Base-by-base conservation (phyloP, 2,888 invertebrate species). In the Mythimna pallens region DNA sequence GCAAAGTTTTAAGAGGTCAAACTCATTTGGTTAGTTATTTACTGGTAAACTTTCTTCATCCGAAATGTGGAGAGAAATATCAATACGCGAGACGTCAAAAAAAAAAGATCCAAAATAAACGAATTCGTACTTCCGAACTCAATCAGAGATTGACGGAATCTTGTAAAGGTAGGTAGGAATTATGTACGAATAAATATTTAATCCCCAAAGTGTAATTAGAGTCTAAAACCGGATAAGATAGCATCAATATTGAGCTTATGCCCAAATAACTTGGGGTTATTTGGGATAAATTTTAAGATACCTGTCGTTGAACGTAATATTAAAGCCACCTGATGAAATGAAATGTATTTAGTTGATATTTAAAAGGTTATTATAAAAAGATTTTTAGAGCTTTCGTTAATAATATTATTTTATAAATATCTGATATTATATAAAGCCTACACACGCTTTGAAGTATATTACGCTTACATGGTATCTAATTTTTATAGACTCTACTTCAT, bases 191-290 rank as follows among this genome's bases (percentile, higher is more conserved):
- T 40, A 34, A 52, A 20, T 71, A 52, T 61, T 78, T 64, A 40
- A 30, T 34, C n/a, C 4, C n/a, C 10, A 12, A 50, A 25, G 5
- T 25, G 17, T 57, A 68, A 34, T 62, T 73, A n/a, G 52, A 74
- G 22, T 65, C 43, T 68, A 65, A 68, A 61, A 57, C 34, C 58
- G 30, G 36, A 43, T 47, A 79, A 67, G 43, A 52, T 74, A 61
- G 20, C 40, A 63, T 57, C 22, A 22, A 67, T 36, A 36, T 68
- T 43, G 36, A 50, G 34, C 12, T 73, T 62, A 34, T 30, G 65
- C 47, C 47, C n/a, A 17, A 68, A 61, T 54, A 43, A 40, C 9
- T 59, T 57, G 20, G 14, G 43, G 58, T 71, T 43, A 25, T 67
- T 67, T 2, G 20, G 14, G 25, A 57, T 47, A 67, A 25, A n/a